A percentile compares a stretch with the other conserved stretches of the same genome.
phyloP scores from a whole-genome alignment of 2,888 invertebrate genomes.

The Drosophila limbata region DNA sequence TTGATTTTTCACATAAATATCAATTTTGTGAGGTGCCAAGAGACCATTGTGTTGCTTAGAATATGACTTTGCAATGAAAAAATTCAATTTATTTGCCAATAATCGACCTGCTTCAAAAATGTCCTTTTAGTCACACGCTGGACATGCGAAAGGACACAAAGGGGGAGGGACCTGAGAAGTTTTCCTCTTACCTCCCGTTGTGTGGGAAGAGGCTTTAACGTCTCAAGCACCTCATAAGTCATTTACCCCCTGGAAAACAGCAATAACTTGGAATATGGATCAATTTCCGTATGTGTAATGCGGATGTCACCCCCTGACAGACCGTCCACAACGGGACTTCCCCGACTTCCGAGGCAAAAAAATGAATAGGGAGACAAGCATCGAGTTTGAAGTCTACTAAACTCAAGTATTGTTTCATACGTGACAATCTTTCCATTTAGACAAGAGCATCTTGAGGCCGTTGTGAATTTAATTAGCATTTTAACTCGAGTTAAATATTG shows the following conservation, averaged over 20 bases:
- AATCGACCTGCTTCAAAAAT: slow-evolving; percentile 59
- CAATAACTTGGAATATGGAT: slow-evolving; percentile 61
- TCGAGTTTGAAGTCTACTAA: neutral
- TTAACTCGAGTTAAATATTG: neutral
- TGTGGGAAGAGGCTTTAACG: slow-evolving; percentile 21
- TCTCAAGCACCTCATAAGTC: slow-evolving; percentile 71
- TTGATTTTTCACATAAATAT: slow-evolving; percentile 73
- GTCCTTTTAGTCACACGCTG: slow-evolving; percentile 57
- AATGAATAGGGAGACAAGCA: neutral
- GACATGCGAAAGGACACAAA: slow-evolving; percentile 8
- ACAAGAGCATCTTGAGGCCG: slow-evolving; percentile 22
- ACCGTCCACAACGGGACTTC: neutral
- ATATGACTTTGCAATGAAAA: slow-evolving; percentile 45
- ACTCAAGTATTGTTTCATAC: slow-evolving; percentile 53
- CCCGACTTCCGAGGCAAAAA: neutral
- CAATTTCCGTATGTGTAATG: slow-evolving; percentile 46
- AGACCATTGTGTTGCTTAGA: slow-evolving; percentile 57
- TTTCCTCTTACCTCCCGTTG: slow-evolving; percentile 7
- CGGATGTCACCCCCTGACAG: slow-evolving; percentile 3
- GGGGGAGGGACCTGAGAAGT: neutral
- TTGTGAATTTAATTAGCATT: slow-evolving; percentile 6
- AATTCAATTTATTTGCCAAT: slow-evolving; percentile 78
- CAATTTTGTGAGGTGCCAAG: slow-evolving; percentile 49
- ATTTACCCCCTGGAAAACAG: slow-evolving; percentile 61
- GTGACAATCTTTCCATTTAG: slow-evolving; percentile 65